Evolutionary conservation across 1,140 invertebrate genomes (phyloP).

Genomic region (Drosophila melanica): DNA sequence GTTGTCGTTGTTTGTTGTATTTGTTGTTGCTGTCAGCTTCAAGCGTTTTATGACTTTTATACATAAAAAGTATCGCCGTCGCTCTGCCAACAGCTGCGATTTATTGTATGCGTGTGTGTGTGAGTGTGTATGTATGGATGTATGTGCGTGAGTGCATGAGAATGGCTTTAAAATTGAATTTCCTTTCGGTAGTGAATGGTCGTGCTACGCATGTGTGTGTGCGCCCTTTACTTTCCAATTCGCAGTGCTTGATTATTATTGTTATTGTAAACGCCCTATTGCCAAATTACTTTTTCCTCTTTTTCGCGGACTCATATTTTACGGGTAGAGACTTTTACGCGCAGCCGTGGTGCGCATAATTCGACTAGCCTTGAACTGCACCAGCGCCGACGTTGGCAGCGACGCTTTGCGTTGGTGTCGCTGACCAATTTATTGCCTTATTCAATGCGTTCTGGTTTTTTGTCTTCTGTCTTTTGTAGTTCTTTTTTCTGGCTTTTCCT

Average conservation of each 20-base stretch:
- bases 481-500: slow-evolving; percentile 52
- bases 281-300: slow-evolving; percentile 30
- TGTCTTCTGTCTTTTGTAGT: slow-evolving; percentile 13
- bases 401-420: slow-evolving; percentile 41
- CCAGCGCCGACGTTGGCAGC: slow-evolving; percentile 22
- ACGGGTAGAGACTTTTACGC: slow-evolving; percentile 4
- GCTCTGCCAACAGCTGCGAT: slow-evolving; percentile 41
- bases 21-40: slow-evolving; percentile 20
- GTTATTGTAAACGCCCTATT: slow-evolving; percentile 25
- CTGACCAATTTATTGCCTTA: slow-evolving; percentile 18
- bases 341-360: slow-evolving; percentile 32
- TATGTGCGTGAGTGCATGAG: slow-evolving; percentile 26
- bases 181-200: slow-evolving; percentile 47
- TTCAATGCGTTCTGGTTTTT: slow-evolving; percentile 1
- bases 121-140: slow-evolving; percentile 5
- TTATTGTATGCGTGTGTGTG: slow-evolving; percentile 21
- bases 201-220: slow-evolving; percentile 2
- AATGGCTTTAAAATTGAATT: slow-evolving; percentile 62
- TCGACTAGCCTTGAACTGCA: slow-evolving; percentile 56
- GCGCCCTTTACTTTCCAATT: slow-evolving; percentile 68
- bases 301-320: slow-evolving; percentile 1
- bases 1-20: slow-evolving; percentile 7
- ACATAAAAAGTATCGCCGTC: slow-evolving; percentile 13
- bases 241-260: slow-evolving; percentile 51
- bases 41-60: slow-evolving; percentile 52